phyloP scores from a whole-genome alignment of 2,888 invertebrate species.

The Clusia tigrina region DNA sequence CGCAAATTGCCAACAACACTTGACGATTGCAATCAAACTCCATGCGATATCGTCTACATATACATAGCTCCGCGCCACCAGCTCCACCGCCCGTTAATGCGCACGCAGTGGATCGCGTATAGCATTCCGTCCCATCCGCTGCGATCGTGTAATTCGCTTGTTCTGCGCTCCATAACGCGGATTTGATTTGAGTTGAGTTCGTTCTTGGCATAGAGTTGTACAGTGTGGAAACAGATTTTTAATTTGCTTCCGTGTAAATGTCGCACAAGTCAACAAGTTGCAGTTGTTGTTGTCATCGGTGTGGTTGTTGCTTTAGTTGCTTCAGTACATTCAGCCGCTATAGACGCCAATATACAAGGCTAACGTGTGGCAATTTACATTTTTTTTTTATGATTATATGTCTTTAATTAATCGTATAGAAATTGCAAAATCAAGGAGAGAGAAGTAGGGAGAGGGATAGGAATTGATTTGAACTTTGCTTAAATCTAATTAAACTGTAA shows the following conservation, averaged over 20 bases:
- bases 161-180: not conserved
- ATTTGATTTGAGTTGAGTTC: not conserved
- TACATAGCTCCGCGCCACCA: not conserved
- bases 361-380: constrained; percentile 55
- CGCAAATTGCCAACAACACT: not conserved
- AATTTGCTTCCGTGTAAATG: constrained; percentile 60
- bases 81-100: not conserved
- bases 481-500: no score
- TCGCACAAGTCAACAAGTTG: constrained; percentile 57
- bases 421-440: no score
- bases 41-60: not conserved
- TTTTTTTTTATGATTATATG: constrained; percentile 26
- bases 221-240: constrained; percentile 14
- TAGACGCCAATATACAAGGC: constrained; percentile 58
- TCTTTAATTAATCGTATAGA: no score
- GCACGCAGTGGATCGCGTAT: not conserved
- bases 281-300: constrained; percentile 33
- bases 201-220: not conserved
- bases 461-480: no score
- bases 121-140: not conserved
- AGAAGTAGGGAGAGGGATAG: no score
- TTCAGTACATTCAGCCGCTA: constrained; percentile 41
- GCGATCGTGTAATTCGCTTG: not conserved
- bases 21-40: not conserved
- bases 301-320: constrained; percentile 11